Conservation (phyloP, 2,888 invertebrate species). For the Eupelmus urozonus region DNA sequence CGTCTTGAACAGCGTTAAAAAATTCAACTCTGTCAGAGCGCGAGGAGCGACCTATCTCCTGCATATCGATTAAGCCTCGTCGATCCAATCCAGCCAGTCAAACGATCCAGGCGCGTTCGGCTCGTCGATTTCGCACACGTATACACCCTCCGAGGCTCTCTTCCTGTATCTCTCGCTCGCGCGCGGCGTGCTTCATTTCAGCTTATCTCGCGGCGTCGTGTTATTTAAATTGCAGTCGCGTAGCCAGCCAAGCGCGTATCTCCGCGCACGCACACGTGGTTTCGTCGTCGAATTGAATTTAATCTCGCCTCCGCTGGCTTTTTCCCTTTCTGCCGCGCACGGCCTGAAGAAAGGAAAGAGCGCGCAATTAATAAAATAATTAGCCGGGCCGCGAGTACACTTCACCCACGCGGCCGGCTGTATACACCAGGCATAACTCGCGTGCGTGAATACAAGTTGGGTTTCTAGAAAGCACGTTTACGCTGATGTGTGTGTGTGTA, state of each 20-base stretch:
- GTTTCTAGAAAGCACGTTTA: background rate
- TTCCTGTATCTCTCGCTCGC: too few relatives aligned
- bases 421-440: too few relatives aligned
- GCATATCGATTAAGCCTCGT: too few relatives aligned
- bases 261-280: background rate
- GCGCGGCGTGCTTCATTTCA: background rate
- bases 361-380: constrained; percentile 71
- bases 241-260: background rate
- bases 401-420: constrained; percentile 60
- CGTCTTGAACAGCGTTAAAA: too few relatives aligned
- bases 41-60: too few relatives aligned
- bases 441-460: constrained; percentile 10
- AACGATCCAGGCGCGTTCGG: too few relatives aligned
- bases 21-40: background rate
- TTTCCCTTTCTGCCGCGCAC: background rate
- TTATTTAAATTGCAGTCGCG: constrained; percentile 44
- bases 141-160: too few relatives aligned
- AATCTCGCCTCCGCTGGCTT: background rate
- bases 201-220: constrained; percentile 33
- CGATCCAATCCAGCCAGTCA: too few relatives aligned
- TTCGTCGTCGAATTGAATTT: constrained; percentile 14
- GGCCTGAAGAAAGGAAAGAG: constrained; percentile 20
- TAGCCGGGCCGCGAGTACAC: constrained; percentile 62
- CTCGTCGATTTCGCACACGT: background rate
- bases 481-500: background rate